Conservation (phyloP, 2,797 vertebrate genomes). For the Mycteria americana region DNA sequence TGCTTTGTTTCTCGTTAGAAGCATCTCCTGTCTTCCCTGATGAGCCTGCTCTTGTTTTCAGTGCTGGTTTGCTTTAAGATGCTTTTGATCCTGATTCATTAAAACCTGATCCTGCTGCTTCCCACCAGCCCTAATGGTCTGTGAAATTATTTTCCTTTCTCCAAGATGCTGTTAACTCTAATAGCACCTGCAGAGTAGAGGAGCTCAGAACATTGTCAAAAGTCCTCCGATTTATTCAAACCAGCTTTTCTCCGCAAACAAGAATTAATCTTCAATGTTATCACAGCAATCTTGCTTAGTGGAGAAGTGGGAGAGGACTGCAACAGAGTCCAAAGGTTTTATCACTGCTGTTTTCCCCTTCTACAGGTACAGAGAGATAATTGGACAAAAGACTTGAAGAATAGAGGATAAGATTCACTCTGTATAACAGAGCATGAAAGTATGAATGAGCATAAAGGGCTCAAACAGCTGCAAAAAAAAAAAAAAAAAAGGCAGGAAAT, state of each 20-base stretch:
- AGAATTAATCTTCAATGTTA: background rate
- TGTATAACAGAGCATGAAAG: background rate
- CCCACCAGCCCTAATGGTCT: constrained; percentile 58
- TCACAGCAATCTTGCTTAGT: background rate
- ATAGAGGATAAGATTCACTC: background rate
- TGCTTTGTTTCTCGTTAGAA: constrained; percentile 68
- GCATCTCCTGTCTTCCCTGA: constrained; percentile 49
- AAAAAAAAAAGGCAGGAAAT: background rate
- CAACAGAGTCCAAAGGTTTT: background rate
- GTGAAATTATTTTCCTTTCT: constrained; percentile 32
- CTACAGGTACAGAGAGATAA: constrained; percentile 32
- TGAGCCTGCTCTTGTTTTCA: constrained; percentile 65
- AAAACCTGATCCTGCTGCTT: constrained; percentile 65
- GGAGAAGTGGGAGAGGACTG: background rate
- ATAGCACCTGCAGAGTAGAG: background rate
- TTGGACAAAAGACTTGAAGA: constrained; percentile 36
- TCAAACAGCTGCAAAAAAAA: background rate
- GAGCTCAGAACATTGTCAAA: background rate
- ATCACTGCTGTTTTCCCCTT: background rate
- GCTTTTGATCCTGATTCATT: constrained; percentile 72
- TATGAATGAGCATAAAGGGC: background rate
- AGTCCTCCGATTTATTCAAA: background rate
- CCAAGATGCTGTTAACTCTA: constrained; percentile 29
- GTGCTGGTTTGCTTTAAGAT: constrained; percentile 61
- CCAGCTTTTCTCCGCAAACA: background rate